Evolutionary conservation across 2,888 invertebrate genomes (phyloP), one percentile per base, ranked within the genome.

Genomic region (Punctoribates punctum): DNA sequence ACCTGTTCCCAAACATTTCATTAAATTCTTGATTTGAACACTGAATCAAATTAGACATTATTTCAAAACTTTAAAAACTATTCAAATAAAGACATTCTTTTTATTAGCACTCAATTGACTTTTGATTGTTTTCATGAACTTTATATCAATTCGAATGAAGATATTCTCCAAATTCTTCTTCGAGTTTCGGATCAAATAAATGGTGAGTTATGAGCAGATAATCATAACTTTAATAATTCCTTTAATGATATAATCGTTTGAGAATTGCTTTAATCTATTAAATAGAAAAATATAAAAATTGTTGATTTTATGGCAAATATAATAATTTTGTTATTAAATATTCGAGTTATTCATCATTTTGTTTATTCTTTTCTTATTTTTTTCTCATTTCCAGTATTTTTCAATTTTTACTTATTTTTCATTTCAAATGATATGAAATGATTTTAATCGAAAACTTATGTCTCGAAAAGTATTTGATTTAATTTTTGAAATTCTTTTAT

Each of bases 171-270:
- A 60, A 23, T 62, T 29, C 29, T n/a, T 25, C 11, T 54, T 5
- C 20, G 20, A 20, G 4, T 34, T 4, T n/a, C 20, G 54, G 6
- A 54, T n/a, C 8, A n/a, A 62, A 62, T 25, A 62, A 27, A 23
- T 27, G 62, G 62, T 62, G 62, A 62, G 62, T 62, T 62, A 62
- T 62, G 25, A 62, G 17, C 9, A 15, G 15, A 54, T 54, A n/a
- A n/a, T 54, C n/a, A n/a, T n/a, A n/a, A n/a, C 20, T 34, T n/a
- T 1, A 54, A 54, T 54, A n/a, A 17, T 20, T 54, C n/a, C n/a
- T 20, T 17, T 54, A 54, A 17, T n/a, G 54, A n/a, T n/a, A 54
- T 54, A 54, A 54, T 54, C 54, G n/a, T 54, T 17, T 20, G n/a
- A n/a, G 54, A n/a, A 8, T 54, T 54, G 27, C 23, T 60, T 25